Evolutionary conservation across 2,888 invertebrate species (phyloP), one percentile per base, ranked within the genome.

Genomic region (Cryptophagus acutangulus): DNA sequence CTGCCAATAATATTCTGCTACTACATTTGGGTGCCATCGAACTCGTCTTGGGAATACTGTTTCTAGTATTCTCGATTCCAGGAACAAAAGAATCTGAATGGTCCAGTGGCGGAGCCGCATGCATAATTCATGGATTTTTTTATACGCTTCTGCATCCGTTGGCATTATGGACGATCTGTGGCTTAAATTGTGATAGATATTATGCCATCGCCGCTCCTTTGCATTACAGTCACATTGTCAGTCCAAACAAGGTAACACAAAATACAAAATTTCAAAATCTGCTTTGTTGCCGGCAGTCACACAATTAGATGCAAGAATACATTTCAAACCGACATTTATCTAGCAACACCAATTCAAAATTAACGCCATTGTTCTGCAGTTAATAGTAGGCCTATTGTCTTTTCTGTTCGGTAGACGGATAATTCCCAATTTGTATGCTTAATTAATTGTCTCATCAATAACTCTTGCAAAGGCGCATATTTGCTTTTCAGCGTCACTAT

Each of bases 121-220:
- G 85, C 65, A 65, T 71, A 2, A 69, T 81, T 1, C 81, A 83
- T 54, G 79, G 84, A 25, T 81, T 83, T 45, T 67, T 85, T 29
- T 75, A 84, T 47, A 79, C 82, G 16, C 74, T 85, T 2, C 72
- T 87, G 33, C 82, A 87, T 57, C 84, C 86, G 2, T 72, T 87
- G 43, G 81, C 82, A 28, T 71, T 85, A 48, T 87, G 87, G 87
- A 87, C 86, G 2, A 80, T 87, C 18, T 84, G 85, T 52, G 87
- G 86, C 2, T 73, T 87, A 45, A 87, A 87, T 60, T 84, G 83
- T 41, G 85, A 85, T 67, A 73, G 86, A 45, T 87, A 85, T 48
- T 85, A 85, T 45, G 87, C 87, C 29, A 87, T 88, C 37, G 81
- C 86, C 0, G 81, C 85, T 1, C 87, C 87, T 0, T 67, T 88